These are phyloP conservation scores for Ectemnius cavifrons DNA, from an alignment of 2,888 invertebrate species.

Conservation along the genomic window DNA sequence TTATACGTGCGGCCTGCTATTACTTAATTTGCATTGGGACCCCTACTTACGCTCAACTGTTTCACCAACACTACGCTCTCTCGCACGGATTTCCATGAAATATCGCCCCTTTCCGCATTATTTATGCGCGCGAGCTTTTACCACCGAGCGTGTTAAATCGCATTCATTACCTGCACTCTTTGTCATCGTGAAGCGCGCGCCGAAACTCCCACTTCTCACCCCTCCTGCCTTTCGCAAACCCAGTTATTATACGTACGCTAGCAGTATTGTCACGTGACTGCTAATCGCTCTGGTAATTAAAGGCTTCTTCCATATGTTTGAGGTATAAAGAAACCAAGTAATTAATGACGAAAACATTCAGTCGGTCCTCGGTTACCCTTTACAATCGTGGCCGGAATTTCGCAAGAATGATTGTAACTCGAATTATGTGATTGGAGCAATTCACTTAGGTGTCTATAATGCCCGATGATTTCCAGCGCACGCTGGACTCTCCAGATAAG, in stretches of 20 bases:
- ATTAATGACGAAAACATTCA: slow-evolving; percentile 46
- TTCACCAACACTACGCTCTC: background rate
- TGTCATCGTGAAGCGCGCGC: slow-evolving; percentile 19
- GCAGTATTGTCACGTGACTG: slow-evolving; percentile 37
- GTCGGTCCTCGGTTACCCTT: no score
- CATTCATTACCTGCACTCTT: slow-evolving; percentile 33
- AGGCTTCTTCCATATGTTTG: no score
- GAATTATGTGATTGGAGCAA: slow-evolving; percentile 24
- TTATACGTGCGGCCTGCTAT: background rate
- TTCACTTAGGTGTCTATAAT: slow-evolving; percentile 12
- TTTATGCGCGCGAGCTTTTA: slow-evolving; percentile 15
- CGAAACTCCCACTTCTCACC: slow-evolving; percentile 3
- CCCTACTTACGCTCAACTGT: background rate
- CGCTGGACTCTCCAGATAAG: no score
- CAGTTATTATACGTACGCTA: slow-evolving; percentile 20
- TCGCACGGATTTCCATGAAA: slow-evolving; percentile 2
- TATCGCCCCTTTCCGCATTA: background rate
- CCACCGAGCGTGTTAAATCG: slow-evolving; percentile 17
- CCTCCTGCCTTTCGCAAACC: slow-evolving; percentile 27
- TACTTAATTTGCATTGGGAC: slow-evolving; percentile 8
- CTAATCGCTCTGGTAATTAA: slow-evolving; percentile 45
- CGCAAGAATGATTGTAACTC: slow-evolving; percentile 44
- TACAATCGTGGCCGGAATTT: slow-evolving; percentile 39
- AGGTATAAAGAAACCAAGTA: slow-evolving; percentile 33
- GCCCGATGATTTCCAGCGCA: background rate